phyloP scores from a whole-genome alignment of 2,797 vertebrate species.

The Acanthurus lineatus region DNA sequence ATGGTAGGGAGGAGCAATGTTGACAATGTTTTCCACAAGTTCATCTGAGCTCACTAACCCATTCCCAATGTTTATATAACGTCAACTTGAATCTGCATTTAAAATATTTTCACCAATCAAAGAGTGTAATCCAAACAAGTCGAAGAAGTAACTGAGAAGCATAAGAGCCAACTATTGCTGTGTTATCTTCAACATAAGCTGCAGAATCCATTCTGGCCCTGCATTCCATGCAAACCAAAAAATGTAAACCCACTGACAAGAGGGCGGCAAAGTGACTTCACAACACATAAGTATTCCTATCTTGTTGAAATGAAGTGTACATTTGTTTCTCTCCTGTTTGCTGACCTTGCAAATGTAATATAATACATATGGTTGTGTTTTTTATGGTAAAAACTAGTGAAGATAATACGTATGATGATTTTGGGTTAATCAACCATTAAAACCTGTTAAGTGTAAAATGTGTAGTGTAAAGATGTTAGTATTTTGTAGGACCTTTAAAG shows the following conservation, averaged over 20 bases:
- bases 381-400: background rate
- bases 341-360: background rate
- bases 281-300: background rate
- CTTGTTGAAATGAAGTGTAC: background rate
- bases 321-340: background rate
- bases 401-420: background rate
- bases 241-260: conserved; percentile 10
- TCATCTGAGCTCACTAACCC: conserved; percentile 1
- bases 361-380: background rate
- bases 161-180: background rate
- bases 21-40: conserved; percentile 32
- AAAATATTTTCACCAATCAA: background rate
- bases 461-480: background rate
- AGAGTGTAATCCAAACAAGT: background rate
- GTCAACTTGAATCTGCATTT: background rate
- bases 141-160: background rate
- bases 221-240: conserved; percentile 14
- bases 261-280: background rate
- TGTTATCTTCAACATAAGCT: conserved; percentile 8
- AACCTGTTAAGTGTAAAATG: background rate
- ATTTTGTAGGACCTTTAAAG: background rate
- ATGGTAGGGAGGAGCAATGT: conserved; percentile 20
- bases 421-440: background rate
- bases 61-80: conserved; percentile 24
- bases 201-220: conserved; percentile 1